phyloP scores from a whole-genome alignment of 2,888 invertebrate genomes.

The Scaptomyza caliginosa region DNA sequence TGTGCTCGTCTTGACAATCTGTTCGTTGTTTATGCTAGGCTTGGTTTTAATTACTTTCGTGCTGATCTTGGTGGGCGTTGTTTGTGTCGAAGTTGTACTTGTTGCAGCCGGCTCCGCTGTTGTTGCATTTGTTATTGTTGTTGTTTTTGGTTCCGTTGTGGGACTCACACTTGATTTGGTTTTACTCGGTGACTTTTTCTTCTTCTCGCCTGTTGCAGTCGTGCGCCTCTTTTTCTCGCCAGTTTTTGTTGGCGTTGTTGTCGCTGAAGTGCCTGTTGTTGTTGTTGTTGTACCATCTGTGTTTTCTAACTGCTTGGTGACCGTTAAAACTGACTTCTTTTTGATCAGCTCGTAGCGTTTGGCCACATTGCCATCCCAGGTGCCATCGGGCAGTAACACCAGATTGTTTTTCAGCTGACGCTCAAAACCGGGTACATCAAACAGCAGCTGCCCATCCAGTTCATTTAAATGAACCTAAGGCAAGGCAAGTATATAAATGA shows the following conservation, averaged over 20 bases:
- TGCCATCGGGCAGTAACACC: slow-evolving; percentile 75
- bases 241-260: slow-evolving; percentile 22
- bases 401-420: slow-evolving; percentile 77
- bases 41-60: slow-evolving; percentile 40
- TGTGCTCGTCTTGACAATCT: slow-evolving; percentile 3
- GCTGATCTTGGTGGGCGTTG: slow-evolving; percentile 42
- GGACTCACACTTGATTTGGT: slow-evolving; percentile 42
- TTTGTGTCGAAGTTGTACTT: slow-evolving; percentile 5
- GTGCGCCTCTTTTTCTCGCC: slow-evolving; percentile 55
- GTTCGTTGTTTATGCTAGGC: slow-evolving; percentile 24
- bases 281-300: slow-evolving; percentile 12
- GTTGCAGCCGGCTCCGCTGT: slow-evolving; percentile 10
- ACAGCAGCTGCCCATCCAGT: slow-evolving; percentile 66
- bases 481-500: background rate
- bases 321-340: slow-evolving; percentile 47
- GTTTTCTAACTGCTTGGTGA: slow-evolving; percentile 23
- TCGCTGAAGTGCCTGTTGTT: slow-evolving; percentile 1
- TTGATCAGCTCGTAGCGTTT: slow-evolving; percentile 77
- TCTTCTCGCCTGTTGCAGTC: slow-evolving; percentile 52
- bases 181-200: slow-evolving; percentile 66
- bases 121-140: background rate
- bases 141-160: slow-evolving; percentile 5
- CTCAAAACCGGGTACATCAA: slow-evolving; percentile 80
- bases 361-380: slow-evolving; percentile 79
- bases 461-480: slow-evolving; percentile 80